These are phyloP conservation scores for Hoplostethus mediterraneus DNA, from an alignment of 2,797 vertebrate genomes.

Conservation along the genomic window DNA sequence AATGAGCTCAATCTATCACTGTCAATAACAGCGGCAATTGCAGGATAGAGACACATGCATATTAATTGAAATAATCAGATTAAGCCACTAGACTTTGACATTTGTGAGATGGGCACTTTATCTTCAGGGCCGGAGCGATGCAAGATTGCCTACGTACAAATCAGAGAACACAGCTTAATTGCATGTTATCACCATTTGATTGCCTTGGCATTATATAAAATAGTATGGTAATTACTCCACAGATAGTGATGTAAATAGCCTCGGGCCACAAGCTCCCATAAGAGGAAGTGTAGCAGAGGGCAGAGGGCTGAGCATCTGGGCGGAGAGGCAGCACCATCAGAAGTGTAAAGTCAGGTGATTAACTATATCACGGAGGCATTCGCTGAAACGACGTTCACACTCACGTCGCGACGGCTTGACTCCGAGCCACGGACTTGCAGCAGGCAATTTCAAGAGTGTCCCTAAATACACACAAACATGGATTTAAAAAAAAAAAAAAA, in stretches of 20 bases:
- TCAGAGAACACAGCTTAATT: slow-evolving; percentile 98
- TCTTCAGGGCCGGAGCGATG: slow-evolving; percentile 90
- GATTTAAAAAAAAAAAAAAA: slow-evolving; percentile 23
- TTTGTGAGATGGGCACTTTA: slow-evolving; percentile 97
- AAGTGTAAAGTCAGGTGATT: slow-evolving; percentile 71
- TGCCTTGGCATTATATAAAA: slow-evolving; percentile 99
- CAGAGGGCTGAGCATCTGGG: slow-evolving; percentile 84
- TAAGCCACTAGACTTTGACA: slow-evolving; percentile 96
- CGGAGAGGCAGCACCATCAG: slow-evolving; percentile 76
- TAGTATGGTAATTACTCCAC: slow-evolving; percentile 99
- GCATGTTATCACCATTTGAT: slow-evolving; percentile 99
- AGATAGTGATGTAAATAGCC: slow-evolving; percentile 98
- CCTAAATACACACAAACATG: slow-evolving; percentile 46
- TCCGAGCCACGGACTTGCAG: slow-evolving; percentile 24
- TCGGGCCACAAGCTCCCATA: slow-evolving; percentile 87
- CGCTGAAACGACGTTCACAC: slow-evolving; percentile 55
- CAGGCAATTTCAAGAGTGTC: slow-evolving; percentile 34
- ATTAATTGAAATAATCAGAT: slow-evolving; percentile 99
- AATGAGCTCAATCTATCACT: slow-evolving; percentile 98
- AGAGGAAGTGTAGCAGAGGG: slow-evolving; percentile 81
- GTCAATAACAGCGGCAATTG: slow-evolving; percentile 92
- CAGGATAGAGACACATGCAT: slow-evolving; percentile 93
- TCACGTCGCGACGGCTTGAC: slow-evolving; percentile 48
- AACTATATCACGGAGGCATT: slow-evolving; percentile 51
- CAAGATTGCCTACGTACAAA: slow-evolving; percentile 82